Base-by-base conservation (phyloP, 2,888 invertebrate species). In the Chymomyza fuscimana region DNA sequence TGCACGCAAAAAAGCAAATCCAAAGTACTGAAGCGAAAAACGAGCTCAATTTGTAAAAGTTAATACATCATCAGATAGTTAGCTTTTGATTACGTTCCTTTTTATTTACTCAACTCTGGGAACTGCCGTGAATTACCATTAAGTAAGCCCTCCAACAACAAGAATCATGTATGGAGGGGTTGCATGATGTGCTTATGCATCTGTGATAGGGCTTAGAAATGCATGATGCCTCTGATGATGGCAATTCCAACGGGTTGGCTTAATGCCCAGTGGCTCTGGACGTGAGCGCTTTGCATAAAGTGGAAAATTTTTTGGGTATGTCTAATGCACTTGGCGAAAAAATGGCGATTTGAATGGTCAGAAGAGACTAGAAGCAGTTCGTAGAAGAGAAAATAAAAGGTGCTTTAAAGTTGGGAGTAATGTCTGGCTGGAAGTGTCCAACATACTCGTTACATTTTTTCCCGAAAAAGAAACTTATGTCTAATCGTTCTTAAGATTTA, bases 211-310 rank as follows among this genome's bases (percentile, higher is more conserved):
- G 40, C 40, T 58, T 58, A 58, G 58, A 51, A 9, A 22, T 51
- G 6, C 25, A 63, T 19, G 51, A 32, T 59, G 59, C 15, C 25
- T 9, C 50, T 51, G 52, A 54, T 54, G 40, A 65, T 16, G 69
- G 78, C 74, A 72, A 79, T 71, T 77, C 72, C 73, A 71, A 70
- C 75, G 66, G 64, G 71, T 63, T 64, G 63, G 59, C 77, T 1
- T 4, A 36, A 7, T 60, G 36, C 36, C 60, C n/a, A 36, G 36
- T 36, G 60, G 60, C 40, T 9, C 58, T 58, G 60, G 15, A 60
- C 36, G 40, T 58, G 58, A 58, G 60, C 81, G 87, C 87, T 85
- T 85, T 88, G 83, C 85, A 88, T 85, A 85, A 77, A 88, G 87
- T 88, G 71, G 74, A 78, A 80, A 76, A 46, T 65, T 65, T 58